Evolutionary conservation across 2,113 vertebrate species (phyloP), one percentile per base, ranked within the genome.

Genomic region (Microcebus lehilahytsara): DNA sequence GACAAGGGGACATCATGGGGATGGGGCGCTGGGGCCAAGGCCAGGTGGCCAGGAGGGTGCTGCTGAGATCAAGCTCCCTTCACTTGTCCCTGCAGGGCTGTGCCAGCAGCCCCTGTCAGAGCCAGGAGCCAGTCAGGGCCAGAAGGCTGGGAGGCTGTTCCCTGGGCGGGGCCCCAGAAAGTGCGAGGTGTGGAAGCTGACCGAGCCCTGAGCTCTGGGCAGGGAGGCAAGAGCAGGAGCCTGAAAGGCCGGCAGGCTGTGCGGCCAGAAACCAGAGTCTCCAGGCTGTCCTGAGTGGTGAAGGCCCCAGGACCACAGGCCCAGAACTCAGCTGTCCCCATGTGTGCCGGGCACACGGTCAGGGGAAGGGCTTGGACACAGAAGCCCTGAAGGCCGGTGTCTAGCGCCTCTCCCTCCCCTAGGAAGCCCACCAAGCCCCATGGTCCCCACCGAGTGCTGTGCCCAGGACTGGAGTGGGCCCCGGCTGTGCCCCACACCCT

Each of bases 21-120:
- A 98, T 98, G 46, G 98, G 99, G 85, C 96, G 98, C 56, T 98
- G 60, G 98, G 96, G 74, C 98, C 19, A 10, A 34, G 5, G 19
- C 58, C 64, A 72, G 72, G 49, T 53, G 9, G 10, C 83, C 87
- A 71, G 13, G 4, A 51, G 49, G 86, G 78, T 12, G 13, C 87
- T 49, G 81, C 49, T 5, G 17, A 91, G 81, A 74, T 72, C 3
- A 3, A 79, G 42, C 42, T 49, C 62, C 75, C 42, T 42, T 56
- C 75, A 62, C 46, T 27, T 56, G 80, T 58, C 89, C 93, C 32
- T 12, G 25, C 60, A 30, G 60, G 23, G 25, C 25, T 62, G 60
- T 62, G 60, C 25, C 60, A 62, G 60, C 60, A 62, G 25, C 25
- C 25, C 9, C 25, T 62, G 25, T 27, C 25, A 62, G 25, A 62